phyloP scores from a whole-genome alignment of 2,797 vertebrate genomes.

The Muscicapa comitata region DNA sequence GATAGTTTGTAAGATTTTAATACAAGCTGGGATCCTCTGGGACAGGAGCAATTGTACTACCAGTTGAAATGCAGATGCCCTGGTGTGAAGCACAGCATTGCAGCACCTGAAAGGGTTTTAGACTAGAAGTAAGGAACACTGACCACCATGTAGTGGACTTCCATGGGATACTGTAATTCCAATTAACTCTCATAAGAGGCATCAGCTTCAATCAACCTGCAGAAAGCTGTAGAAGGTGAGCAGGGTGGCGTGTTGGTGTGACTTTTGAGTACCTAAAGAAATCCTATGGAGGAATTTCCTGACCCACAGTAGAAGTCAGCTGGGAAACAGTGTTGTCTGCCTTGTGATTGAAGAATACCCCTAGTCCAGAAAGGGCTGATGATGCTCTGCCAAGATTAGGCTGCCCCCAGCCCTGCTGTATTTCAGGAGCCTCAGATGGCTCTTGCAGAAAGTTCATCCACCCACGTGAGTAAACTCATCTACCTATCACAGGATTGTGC shows the following conservation, averaged over 20 bases:
- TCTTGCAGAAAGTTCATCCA: background rate
- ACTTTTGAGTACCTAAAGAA: background rate
- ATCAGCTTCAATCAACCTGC: background rate
- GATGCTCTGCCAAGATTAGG: background rate
- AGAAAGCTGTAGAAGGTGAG: background rate
- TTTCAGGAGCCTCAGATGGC: background rate
- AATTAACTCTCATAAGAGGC: background rate
- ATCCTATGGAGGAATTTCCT: background rate
- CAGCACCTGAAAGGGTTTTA: background rate
- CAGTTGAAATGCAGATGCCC: background rate
- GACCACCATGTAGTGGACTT: accelerated
- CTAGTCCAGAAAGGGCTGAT: accelerated
- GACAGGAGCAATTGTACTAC: background rate
- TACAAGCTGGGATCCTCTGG: background rate
- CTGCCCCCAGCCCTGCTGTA: background rate
- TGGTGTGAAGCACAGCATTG: background rate
- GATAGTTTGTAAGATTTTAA: background rate
- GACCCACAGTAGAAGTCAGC: background rate
- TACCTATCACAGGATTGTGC: background rate
- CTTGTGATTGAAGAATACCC: background rate
- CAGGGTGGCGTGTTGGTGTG: background rate
- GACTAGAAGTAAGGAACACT: background rate
- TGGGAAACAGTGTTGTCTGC: background rate
- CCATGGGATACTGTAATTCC: background rate
- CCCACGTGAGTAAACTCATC: background rate